Evolutionary conservation across 2,888 invertebrate species (phyloP).

Genomic region (Ferrisia virgata): DNA sequence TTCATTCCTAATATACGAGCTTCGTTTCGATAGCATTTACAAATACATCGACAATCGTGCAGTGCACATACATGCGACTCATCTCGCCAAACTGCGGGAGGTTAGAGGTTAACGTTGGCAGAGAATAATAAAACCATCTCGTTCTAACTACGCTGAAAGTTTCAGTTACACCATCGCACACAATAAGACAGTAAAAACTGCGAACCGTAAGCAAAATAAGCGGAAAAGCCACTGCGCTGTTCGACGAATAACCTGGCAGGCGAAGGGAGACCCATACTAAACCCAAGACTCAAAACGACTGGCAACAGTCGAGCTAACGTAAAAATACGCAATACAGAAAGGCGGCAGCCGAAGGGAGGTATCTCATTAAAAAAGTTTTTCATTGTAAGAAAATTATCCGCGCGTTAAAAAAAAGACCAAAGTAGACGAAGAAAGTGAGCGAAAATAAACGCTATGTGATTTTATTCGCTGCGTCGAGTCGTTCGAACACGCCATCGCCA

Average conservation of each 20-base stretch:
- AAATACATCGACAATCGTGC: too few species aligned
- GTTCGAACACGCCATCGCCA: neutral
- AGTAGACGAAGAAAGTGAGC: too few species aligned
- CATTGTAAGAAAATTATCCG: slow-evolving; percentile 1
- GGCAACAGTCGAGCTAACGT: neutral
- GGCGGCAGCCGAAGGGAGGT: neutral
- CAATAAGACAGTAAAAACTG: too few species aligned
- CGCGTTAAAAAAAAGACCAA: neutral
- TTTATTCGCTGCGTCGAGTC: neutral
- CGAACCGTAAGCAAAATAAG: neutral
- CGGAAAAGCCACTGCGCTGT: neutral
- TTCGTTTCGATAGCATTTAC: too few species aligned
- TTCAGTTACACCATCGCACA: too few species aligned
- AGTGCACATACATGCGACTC: too few species aligned
- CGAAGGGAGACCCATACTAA: neutral
- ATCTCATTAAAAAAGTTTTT: slow-evolving; percentile 7
- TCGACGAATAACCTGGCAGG: too few species aligned
- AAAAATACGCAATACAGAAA: neutral
- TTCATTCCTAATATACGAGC: too few species aligned
- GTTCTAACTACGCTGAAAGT: too few species aligned
- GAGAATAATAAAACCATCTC: too few species aligned
- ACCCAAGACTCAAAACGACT: neutral
- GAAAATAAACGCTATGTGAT: neutral
- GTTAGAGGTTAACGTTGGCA: too few species aligned
- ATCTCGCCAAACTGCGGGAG: too few species aligned